Evolutionary conservation across 2,888 invertebrate genomes (phyloP).

Genomic region (Eurois occulta): DNA sequence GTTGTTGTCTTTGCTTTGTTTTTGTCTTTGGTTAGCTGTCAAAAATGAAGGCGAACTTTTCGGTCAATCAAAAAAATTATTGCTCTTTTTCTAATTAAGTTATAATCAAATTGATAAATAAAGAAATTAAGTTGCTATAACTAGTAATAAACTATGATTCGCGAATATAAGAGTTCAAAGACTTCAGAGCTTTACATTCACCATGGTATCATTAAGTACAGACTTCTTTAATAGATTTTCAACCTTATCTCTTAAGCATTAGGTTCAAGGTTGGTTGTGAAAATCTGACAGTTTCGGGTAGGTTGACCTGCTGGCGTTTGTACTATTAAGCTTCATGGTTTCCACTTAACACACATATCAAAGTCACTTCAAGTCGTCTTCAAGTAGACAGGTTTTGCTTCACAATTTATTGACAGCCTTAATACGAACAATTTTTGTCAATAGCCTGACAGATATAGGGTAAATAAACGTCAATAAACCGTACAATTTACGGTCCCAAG

Average conservation of each 20-base stretch:
- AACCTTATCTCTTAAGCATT: too few relatives aligned
- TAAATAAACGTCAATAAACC: conserved; percentile 54
- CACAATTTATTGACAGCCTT: conserved; percentile 31
- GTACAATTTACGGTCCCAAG: conserved; percentile 39
- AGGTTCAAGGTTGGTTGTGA: too few relatives aligned
- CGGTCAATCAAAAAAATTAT: background rate
- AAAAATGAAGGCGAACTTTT: conserved; percentile 3
- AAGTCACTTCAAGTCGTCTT: conserved; percentile 30
- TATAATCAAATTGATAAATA: conserved; percentile 1
- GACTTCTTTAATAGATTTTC: too few relatives aligned
- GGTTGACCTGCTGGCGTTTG: too few relatives aligned
- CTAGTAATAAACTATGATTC: background rate
- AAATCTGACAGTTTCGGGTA: too few relatives aligned
- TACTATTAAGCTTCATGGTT: background rate
- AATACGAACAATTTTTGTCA: conserved; percentile 32
- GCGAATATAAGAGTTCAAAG: conserved; percentile 4
- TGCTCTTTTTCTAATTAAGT: background rate
- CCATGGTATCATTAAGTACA: background rate
- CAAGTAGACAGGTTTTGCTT: conserved; percentile 26
- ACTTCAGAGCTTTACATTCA: conserved; percentile 3
- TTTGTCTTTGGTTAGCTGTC: conserved; percentile 37
- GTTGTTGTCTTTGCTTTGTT: conserved; percentile 26
- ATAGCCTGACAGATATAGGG: conserved; percentile 46
- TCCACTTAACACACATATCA: conserved; percentile 34
- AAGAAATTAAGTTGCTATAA: background rate